These are phyloP conservation scores for Sinelater perroti DNA, from an alignment of 2,888 invertebrate species.

Conservation along the genomic window DNA sequence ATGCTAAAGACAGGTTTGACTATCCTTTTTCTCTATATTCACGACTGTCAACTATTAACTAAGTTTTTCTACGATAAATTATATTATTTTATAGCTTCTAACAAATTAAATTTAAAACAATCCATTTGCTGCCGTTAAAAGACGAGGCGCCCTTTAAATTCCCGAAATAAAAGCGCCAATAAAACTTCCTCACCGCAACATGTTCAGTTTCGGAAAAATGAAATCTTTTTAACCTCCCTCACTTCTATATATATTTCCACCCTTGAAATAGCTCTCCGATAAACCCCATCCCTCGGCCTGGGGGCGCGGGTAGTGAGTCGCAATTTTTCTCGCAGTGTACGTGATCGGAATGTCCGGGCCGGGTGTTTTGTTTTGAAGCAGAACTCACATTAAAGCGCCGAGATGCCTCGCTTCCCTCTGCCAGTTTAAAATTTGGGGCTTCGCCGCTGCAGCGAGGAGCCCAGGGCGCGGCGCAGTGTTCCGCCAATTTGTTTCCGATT, in stretches of 20 bases:
- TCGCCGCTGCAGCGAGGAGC: no score
- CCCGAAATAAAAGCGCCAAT: constrained; percentile 57
- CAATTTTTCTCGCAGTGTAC: constrained; percentile 62
- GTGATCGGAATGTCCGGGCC: constrained; percentile 58
- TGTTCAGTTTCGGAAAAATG: constrained; percentile 60
- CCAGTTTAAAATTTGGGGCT: constrained; percentile 37
- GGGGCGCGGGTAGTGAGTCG: constrained; percentile 59
- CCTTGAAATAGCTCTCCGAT: constrained; percentile 59
- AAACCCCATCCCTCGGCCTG: constrained; percentile 51
- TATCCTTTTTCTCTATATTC: no score
- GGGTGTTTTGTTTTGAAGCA: constrained; percentile 58
- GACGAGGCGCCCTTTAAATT: no score
- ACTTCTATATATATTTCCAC: constrained; percentile 56
- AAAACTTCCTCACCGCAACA: constrained; percentile 57
- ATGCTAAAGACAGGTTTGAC: no score
- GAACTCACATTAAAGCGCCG: constrained; percentile 45
- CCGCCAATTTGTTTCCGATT: no score
- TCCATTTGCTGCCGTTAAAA: no score
- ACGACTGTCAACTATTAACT: no score
- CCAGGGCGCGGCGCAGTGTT: no score
- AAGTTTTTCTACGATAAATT: no score
- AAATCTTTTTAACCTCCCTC: constrained; percentile 60
- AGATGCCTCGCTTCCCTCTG: constrained; percentile 38
- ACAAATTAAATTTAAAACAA: no score
- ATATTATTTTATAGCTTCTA: no score